Evolutionary conservation across 2,113 vertebrate genomes (phyloP).

Genomic region (Ailurus styani): DNA sequence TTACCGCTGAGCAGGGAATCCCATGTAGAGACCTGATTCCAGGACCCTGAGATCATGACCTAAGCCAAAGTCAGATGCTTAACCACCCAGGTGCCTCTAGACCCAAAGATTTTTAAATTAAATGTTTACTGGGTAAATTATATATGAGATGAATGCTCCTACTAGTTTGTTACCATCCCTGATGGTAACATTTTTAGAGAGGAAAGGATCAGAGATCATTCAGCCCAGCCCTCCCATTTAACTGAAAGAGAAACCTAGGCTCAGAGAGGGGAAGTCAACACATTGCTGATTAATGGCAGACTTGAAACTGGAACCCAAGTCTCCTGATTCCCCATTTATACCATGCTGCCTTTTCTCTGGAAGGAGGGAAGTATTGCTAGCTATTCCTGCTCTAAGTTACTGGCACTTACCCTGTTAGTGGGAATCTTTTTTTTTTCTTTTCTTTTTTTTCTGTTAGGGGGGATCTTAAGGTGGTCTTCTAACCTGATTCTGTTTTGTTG

Average conservation of each 20-base stretch:
- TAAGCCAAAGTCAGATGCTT: background rate
- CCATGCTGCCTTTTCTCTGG: background rate
- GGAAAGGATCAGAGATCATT: background rate
- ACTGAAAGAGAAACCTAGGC: constrained; percentile 56
- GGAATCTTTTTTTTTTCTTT: background rate
- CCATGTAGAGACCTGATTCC: background rate
- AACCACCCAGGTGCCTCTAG: background rate
- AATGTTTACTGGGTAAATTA: constrained; percentile 26
- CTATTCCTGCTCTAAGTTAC: background rate
- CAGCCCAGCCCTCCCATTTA: constrained; percentile 14
- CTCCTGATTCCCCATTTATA: constrained; percentile 33
- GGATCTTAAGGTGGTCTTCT: background rate
- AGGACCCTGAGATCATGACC: background rate
- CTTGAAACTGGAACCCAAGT: constrained; percentile 31
- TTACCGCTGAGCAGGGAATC: background rate
- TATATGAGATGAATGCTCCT: constrained; percentile 11
- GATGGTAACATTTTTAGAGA: constrained; percentile 31
- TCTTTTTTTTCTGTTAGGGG: too few species aligned
- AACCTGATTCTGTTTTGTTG: constrained; percentile 2
- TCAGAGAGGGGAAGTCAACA: constrained; percentile 32
- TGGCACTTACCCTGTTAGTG: background rate
- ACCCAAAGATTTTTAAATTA: constrained; percentile 32
- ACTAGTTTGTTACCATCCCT: background rate
- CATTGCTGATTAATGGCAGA: constrained; percentile 20
- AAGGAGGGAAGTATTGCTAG: background rate